Percentiles rank a stretch among this genome's conserved stretches.
phyloP scores from a whole-genome alignment of 2,797 vertebrate genomes.

The Tiaroga cobitis region DNA sequence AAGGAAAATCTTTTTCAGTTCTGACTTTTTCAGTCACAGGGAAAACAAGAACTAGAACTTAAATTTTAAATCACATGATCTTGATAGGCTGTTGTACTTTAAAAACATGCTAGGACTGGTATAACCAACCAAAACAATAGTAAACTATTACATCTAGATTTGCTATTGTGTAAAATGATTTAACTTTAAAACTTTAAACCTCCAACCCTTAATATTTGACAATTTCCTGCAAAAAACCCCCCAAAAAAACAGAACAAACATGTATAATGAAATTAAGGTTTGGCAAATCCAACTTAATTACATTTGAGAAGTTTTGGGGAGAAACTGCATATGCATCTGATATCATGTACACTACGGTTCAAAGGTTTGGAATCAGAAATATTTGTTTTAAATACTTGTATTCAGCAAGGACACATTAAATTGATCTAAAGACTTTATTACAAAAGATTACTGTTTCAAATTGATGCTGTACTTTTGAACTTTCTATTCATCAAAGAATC shows the following conservation, averaged over 20 bases:
- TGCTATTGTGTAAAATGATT: background rate
- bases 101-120: background rate
- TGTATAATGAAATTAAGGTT: background rate
- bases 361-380: background rate
- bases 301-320: background rate
- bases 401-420: background rate
- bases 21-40: background rate
- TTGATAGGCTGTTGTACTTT: background rate
- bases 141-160: background rate
- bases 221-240: background rate
- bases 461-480: background rate
- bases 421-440: too few relatives aligned
- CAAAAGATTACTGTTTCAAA: background rate
- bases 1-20: slow-evolving; percentile 1
- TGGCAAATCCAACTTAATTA: background rate
- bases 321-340: background rate
- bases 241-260: background rate
- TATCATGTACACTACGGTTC: background rate
- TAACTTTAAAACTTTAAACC: background rate
- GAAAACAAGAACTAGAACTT: background rate
- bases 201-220: background rate
- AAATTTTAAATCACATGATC: background rate
- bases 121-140: background rate
- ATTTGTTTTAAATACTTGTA: background rate
- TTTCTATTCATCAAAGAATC: background rate